Base-by-base conservation (phyloP, 1,140 invertebrate genomes). In the Protaetia brevitarsis region DNA sequence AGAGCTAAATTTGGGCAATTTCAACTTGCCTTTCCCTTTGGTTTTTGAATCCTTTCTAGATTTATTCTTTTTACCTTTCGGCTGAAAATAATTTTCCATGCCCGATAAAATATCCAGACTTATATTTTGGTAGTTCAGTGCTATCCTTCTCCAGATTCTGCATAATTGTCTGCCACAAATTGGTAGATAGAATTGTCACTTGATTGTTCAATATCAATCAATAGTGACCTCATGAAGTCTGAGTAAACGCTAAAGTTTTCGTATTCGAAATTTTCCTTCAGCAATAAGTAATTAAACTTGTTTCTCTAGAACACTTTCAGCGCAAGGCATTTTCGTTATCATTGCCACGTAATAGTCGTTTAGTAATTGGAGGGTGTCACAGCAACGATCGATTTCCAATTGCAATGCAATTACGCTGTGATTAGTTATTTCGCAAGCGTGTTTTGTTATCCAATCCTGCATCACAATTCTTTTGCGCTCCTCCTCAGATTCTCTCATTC, bases 341-440 rank as follows among this genome's bases (percentile, higher is more conserved):
- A 84, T 80, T 0, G 79, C 74, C 7, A 76, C 76, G 68, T 85
- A 86, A 73, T 85, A 87, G 73, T 85, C 83, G 30, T 82, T 79
- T 2, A 87, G 30, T 8, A 82, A 65, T 72, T 83, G 81, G 37
- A 82, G 76, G 2, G 83, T 83, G 56, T 82, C 78, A 1, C 74
- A 66, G 65, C 73, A 83, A 74, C 85, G 78, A 69, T 86, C 84
- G 16, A 85, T 59, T 76, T 87, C 85, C 6, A 80, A 70, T 69
- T 87, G 85, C 71, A 85, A 74, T 26, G 81, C 79, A 11, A 77
- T 80, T 16, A 83, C 76, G 64, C 81, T 85, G 26, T 81, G 78
- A 69, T 87, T 85, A 1, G 75, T 73, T 31, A 87, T 74, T 28
- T 80, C 72, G n/a, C 78, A 76, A 0, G 84, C 67, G 68, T 85